phyloP scores from a whole-genome alignment of 2,113 vertebrate genomes.

The Neotoma lepida region DNA sequence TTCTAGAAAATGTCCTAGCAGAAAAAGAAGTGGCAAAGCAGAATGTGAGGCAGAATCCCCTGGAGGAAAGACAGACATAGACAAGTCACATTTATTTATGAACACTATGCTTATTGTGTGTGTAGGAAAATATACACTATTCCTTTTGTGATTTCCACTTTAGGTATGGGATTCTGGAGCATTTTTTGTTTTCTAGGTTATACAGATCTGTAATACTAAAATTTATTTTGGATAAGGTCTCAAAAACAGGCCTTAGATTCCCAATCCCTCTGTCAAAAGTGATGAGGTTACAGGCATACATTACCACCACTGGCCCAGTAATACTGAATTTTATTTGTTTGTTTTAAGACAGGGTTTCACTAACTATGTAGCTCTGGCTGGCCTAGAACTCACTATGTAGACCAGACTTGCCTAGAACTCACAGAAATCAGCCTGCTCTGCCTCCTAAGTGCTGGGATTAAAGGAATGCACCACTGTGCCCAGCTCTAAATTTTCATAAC shows the following conservation, averaged over 20 bases:
- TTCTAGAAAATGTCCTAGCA: background rate
- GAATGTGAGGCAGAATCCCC: background rate
- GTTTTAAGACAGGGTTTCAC: background rate
- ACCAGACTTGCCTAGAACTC: background rate
- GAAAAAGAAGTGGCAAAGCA: constrained; percentile 24
- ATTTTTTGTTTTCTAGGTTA: constrained; percentile 32
- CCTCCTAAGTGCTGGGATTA: background rate
- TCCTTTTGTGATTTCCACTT: background rate
- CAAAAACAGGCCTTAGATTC: background rate
- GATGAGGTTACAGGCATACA: background rate
- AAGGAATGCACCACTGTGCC: background rate
- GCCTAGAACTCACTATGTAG: background rate
- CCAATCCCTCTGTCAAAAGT: background rate
- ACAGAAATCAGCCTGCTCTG: background rate
- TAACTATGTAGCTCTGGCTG: background rate
- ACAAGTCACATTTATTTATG: background rate
- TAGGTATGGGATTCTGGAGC: background rate
- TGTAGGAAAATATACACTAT: background rate
- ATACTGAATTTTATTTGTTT: background rate
- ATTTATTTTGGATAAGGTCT: background rate
- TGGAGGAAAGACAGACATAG: background rate
- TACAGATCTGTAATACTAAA: background rate
- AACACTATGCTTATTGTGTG: background rate
- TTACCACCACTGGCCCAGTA: background rate
- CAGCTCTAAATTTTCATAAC: background rate